phyloP scores from a whole-genome alignment of 2,113 vertebrate genomes.

The Heptranchias perlo region DNA sequence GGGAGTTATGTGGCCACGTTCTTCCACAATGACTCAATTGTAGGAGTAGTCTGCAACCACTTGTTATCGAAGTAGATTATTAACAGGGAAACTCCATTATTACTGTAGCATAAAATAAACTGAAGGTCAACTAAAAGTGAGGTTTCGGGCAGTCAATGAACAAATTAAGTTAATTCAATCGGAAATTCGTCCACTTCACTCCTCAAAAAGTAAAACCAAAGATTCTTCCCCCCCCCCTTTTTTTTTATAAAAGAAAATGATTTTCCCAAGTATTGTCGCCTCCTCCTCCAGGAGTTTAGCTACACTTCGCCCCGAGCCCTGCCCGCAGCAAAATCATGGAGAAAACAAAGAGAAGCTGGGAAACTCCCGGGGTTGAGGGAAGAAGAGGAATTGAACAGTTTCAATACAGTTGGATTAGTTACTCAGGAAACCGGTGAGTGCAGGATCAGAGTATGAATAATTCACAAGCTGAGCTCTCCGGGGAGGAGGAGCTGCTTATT shows the following conservation, averaged over 20 bases:
- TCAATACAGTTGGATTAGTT: background rate
- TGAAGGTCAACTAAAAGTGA: conserved; percentile 26
- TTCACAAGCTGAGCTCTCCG: background rate
- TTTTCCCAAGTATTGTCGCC: background rate
- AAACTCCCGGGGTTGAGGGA: background rate
- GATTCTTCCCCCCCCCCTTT: background rate
- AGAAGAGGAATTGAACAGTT: background rate
- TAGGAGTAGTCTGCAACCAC: background rate
- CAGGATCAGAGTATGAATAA: conserved; percentile 9
- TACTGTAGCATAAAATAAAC: background rate
- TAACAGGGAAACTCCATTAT: conserved; percentile 24
- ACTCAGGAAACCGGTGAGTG: background rate
- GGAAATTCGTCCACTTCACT: conserved; percentile 13
- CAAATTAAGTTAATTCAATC: background rate
- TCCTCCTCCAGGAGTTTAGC: background rate
- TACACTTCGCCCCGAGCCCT: background rate
- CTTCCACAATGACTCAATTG: conserved; percentile 14
- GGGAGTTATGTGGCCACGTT: background rate
- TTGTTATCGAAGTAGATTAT: background rate
- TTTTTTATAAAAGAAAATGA: background rate
- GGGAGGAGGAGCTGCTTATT: background rate
- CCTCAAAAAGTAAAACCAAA: background rate
- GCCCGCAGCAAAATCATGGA: background rate
- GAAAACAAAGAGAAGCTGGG: background rate
- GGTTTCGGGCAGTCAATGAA: background rate